These are phyloP conservation scores for Acronicta alni DNA, from an alignment of 2,888 invertebrate species.

Conservation along the genomic window DNA sequence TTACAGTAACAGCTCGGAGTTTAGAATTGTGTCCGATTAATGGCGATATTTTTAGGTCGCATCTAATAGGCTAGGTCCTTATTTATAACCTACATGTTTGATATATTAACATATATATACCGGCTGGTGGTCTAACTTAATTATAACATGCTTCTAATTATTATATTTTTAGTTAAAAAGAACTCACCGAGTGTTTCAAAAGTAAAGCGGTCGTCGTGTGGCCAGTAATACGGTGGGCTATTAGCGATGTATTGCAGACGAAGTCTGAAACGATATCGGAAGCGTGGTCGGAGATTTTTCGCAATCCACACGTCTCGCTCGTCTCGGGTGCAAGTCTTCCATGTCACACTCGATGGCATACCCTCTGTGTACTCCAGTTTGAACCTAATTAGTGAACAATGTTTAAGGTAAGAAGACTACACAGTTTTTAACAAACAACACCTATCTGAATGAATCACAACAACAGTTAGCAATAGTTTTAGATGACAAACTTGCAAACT, in stretches of 20 bases:
- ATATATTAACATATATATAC: too few relatives aligned
- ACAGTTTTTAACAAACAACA: too few relatives aligned
- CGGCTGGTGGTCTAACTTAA: too few relatives aligned
- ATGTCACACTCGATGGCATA: conserved; percentile 73
- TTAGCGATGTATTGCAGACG: conserved; percentile 90
- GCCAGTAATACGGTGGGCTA: conserved; percentile 92
- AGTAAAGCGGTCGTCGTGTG: conserved; percentile 91
- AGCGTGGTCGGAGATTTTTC: conserved; percentile 91
- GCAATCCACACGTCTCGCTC: conserved; percentile 74
- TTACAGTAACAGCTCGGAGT: too few relatives aligned
- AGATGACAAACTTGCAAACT: too few relatives aligned
- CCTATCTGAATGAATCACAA: too few relatives aligned
- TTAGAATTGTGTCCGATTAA: too few relatives aligned
- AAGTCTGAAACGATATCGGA: conserved; percentile 93
- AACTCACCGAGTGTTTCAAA: conserved; percentile 93
- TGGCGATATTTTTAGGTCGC: too few relatives aligned
- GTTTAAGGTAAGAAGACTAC: too few relatives aligned
- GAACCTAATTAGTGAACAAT: conserved; percentile 60
- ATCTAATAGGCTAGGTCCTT: too few relatives aligned
- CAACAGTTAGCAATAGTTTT: too few relatives aligned
- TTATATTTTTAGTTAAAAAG: not conserved
- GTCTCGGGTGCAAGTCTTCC: conserved; percentile 66
- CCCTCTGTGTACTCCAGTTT: conserved; percentile 86
- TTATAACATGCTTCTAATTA: not conserved
- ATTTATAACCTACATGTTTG: too few relatives aligned